Evolutionary conservation across 2,888 invertebrate genomes (phyloP), one percentile per base, ranked within the genome.

Genomic region (Maniola hyperantus): DNA sequence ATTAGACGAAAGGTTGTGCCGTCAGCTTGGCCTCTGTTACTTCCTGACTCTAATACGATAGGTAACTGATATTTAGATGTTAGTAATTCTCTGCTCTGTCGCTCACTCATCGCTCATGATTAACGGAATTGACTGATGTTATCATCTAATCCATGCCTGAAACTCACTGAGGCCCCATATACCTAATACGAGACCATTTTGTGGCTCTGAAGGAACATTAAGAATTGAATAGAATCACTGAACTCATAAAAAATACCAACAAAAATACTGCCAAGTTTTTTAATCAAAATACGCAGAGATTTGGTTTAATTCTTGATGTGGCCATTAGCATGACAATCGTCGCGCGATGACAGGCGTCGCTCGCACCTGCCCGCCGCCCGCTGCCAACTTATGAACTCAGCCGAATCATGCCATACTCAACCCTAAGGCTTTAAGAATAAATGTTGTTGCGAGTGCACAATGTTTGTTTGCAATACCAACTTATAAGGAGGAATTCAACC

Each of bases 291-390:
- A 65, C 64, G 48, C 20, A 59, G 64, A 63, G 15, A 53, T 62
- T 66, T 53, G 54, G 68, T 64, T 64, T 68, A 67, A 63, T 70
- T 26, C 55, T 53, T 62, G 59, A 46, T 57, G 48, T 55, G 59
- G 58, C 46, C 69, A 71, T 74, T 74, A 73, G 69, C 73, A 70
- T 72, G 65, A 69, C 73, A 71, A 72, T 67, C 54, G 63, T 61
- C 65, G 61, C 62, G 64, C 62, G 71, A 69, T 70, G 63, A 70
- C 74, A 68, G 68, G 65, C 71, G 76, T 75, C 77, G 68, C 63
- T 55, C 61, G 71, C 77, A 73, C 77, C 75, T 75, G 77, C 68
- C 72, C 53, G 60, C 55, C 13, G 10, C 13, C 6, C 53, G 10
- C 10, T 15, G 10, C 50, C 50, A 20, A 10, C 20, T 20, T 18